Conservation (phyloP, 2,113 vertebrate species). For the Mesocricetus auratus region DNA sequence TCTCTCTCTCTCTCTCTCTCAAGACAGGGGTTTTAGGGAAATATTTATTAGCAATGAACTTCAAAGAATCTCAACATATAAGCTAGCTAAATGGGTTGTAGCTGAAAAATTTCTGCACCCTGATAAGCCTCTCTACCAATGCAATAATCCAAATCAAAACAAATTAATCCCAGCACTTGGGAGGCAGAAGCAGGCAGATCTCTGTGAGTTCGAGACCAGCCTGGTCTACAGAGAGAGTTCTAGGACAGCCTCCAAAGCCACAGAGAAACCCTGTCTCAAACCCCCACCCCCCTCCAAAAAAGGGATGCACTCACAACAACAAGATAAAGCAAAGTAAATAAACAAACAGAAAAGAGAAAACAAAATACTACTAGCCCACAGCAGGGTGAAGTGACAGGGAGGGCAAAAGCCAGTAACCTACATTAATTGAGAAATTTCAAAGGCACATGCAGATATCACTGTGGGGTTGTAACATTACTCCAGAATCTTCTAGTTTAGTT, state of each 20-base stretch:
- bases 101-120: no score
- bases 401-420: neutral
- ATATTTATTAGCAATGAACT: conserved; percentile 39
- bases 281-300: no score
- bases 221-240: no score
- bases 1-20: neutral
- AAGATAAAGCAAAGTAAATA: no score
- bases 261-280: no score
- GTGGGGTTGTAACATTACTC: neutral
- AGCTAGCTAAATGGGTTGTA: neutral
- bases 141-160: no score
- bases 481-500: conserved; percentile 58
- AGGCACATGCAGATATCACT: conserved; percentile 23
- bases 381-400: neutral
- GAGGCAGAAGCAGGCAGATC: no score
- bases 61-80: neutral
- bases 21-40: neutral
- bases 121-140: no score
- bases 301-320: no score
- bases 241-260: no score
- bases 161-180: no score
- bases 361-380: neutral
- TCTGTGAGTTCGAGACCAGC: no score
- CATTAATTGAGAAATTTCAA: neutral
- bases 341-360: neutral